A percentile compares a stretch with the other conserved stretches of the same genome.
phyloP scores from a whole-genome alignment of 1,140 invertebrate species.

The Rhyacophila brunnea region DNA sequence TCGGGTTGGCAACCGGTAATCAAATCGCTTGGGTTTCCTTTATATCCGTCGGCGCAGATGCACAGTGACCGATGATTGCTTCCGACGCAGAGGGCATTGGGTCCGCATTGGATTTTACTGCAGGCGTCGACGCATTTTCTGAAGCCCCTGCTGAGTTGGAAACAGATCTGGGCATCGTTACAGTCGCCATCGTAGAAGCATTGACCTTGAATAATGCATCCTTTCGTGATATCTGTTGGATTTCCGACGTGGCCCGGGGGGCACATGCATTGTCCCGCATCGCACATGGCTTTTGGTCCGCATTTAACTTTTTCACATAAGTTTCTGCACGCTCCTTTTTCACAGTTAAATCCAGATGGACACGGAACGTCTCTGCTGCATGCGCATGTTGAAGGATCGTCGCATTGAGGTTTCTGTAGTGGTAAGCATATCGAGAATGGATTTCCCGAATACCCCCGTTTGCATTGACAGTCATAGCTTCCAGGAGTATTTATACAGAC shows the following conservation, averaged over 20 bases:
- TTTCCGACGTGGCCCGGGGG: constrained; percentile 76
- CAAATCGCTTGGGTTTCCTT: constrained; percentile 77
- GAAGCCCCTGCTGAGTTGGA: constrained; percentile 72
- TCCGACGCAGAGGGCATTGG: constrained; percentile 82
- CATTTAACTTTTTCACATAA: constrained; percentile 72
- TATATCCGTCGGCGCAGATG: constrained; percentile 76
- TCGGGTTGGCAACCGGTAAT: constrained; percentile 72
- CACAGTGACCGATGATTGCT: constrained; percentile 81
- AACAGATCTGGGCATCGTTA: constrained; percentile 78
- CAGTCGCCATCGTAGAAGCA: constrained; percentile 81
- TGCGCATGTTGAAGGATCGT: constrained; percentile 65
- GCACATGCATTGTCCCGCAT: constrained; percentile 77
- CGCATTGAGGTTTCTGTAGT: constrained; percentile 65
- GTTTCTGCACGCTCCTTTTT: constrained; percentile 68
- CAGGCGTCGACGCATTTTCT: constrained; percentile 85
- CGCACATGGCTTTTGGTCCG: constrained; percentile 78
- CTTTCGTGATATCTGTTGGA: constrained; percentile 65
- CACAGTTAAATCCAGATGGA: constrained; percentile 72
- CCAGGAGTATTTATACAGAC: constrained; percentile 86
- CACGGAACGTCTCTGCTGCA: constrained; percentile 71
- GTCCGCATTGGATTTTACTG: constrained; percentile 83
- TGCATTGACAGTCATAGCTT: constrained; percentile 83
- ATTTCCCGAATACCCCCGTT: constrained; percentile 78
- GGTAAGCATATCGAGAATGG: constrained; percentile 77
- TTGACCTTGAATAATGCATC: constrained; percentile 69